Evolutionary conservation across 2,888 invertebrate genomes (phyloP).

Genomic region (Chirona hameri): DNA sequence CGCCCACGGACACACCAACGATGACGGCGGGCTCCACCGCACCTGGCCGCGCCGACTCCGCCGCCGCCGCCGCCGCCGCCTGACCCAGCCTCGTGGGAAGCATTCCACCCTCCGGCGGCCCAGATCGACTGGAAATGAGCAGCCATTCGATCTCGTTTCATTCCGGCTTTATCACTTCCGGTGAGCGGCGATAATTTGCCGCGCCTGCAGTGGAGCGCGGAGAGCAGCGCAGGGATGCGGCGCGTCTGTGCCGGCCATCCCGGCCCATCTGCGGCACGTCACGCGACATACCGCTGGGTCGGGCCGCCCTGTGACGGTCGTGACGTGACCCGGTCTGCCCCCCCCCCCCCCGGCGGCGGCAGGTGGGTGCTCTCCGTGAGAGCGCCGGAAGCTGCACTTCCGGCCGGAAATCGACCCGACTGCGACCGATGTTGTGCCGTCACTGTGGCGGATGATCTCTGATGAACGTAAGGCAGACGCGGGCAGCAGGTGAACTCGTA

Average conservation of each 20-base stretch:
- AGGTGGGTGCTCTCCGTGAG: not conserved
- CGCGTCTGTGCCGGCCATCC: not conserved
- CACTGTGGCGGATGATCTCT: too few species aligned
- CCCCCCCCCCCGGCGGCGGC: not conserved
- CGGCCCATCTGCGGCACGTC: not conserved
- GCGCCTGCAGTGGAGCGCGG: too few species aligned
- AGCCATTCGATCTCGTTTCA: not conserved
- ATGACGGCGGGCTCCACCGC: too few species aligned
- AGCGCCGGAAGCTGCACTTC: not conserved
- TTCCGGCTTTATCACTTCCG: not conserved
- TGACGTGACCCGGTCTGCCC: not conserved
- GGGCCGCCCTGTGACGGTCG: not conserved
- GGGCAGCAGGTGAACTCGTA: too few species aligned
- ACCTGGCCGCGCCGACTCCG: too few species aligned
- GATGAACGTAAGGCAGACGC: too few species aligned
- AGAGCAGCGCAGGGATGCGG: not conserved
- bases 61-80: too few species aligned
- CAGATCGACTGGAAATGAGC: slow-evolving; percentile 1
- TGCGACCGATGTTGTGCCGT: not conserved
- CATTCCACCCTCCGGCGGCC: not conserved
- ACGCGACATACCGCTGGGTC: not conserved
- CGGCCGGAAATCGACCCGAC: not conserved
- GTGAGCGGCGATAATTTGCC: too few species aligned
- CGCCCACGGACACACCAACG: too few species aligned
- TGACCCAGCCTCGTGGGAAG: too few species aligned